Evolutionary conservation across 2,888 invertebrate species (phyloP).

Genomic region (Limenitis camilla): DNA sequence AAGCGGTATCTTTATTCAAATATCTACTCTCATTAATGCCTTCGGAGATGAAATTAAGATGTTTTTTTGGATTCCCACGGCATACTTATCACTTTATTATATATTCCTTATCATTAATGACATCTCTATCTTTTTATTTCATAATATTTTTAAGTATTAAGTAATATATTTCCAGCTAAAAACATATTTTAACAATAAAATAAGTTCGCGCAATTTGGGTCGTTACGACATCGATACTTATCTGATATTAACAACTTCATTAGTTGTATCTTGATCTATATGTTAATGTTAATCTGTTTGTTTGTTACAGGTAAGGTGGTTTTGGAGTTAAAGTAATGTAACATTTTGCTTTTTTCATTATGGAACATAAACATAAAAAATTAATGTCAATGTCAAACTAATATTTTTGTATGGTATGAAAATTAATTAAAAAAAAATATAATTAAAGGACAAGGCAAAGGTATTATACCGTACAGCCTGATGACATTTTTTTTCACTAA

Average conservation of each 20-base stretch:
- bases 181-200: constrained; percentile 1
- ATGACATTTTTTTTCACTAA: no score
- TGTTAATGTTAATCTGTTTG: constrained; percentile 1
- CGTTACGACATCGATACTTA: not conserved
- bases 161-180: not conserved
- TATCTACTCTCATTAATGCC: no score
- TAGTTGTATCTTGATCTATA: not conserved
- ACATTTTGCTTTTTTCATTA: not conserved
- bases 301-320: constrained; percentile 10
- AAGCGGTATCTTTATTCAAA: no score
- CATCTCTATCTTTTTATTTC: no score
- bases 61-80: no score
- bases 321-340: not conserved
- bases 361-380: not conserved
- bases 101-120: not conserved
- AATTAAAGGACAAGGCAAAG: no score
- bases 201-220: not conserved
- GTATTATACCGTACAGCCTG: no score
- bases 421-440: no score
- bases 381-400: no score
- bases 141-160: not conserved
- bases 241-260: constrained; percentile 2
- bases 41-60: no score
- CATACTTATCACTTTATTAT: no score
- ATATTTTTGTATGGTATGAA: no score